Evolutionary conservation across 2,113 vertebrate species (phyloP).

Genomic region (Motacilla alba): DNA sequence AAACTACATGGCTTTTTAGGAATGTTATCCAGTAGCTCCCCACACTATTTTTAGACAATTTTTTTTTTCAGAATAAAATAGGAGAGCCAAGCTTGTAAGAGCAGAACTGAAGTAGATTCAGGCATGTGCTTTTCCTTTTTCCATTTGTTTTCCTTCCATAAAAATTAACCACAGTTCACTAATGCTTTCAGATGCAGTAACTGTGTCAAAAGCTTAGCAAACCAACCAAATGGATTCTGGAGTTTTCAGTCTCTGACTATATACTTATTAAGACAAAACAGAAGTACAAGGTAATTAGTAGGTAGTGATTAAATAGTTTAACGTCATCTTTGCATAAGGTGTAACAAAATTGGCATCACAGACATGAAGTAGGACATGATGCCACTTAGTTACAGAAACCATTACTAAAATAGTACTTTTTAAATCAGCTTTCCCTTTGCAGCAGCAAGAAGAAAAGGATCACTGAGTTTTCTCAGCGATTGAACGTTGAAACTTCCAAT

Average conservation of each 20-base stretch:
- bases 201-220: neutral
- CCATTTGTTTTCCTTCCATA: neutral
- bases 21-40: neutral
- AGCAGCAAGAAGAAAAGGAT: neutral
- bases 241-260: neutral
- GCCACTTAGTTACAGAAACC: neutral
- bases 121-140: neutral
- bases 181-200: neutral
- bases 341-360: neutral
- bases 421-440: neutral
- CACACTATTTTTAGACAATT: neutral
- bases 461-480: rapidly evolving
- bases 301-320: neutral
- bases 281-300: neutral
- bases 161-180: neutral
- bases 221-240: neutral
- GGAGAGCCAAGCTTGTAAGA: neutral
- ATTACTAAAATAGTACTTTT: neutral
- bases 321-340: neutral
- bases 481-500: neutral
- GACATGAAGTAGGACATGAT: neutral
- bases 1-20: neutral
- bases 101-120: neutral
- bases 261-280: neutral
- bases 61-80: neutral